phyloP scores from a whole-genome alignment of 2,113 vertebrate genomes.

The Rhinogobius similis region DNA sequence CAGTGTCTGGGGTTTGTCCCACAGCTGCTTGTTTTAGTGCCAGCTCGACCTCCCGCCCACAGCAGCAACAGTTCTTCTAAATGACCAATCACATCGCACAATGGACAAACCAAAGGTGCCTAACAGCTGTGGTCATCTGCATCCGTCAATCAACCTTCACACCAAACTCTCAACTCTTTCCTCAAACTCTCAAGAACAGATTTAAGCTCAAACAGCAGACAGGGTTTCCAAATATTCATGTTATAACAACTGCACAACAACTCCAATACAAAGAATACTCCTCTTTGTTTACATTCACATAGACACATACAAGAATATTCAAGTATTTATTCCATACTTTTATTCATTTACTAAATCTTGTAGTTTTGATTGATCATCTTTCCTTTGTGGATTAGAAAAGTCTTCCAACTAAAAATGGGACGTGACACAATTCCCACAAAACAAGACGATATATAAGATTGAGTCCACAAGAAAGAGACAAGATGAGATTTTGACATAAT shows the following conservation, averaged over 20 bases:
- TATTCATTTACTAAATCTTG: not conserved
- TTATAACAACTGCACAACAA: conserved; percentile 13
- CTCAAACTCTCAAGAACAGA: conserved; percentile 8
- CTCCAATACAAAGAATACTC: no score
- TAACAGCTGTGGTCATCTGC: conserved; percentile 71
- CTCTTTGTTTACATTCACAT: no score
- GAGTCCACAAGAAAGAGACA: no score
- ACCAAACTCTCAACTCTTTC: conserved; percentile 4
- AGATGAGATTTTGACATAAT: no score
- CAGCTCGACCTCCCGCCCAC: conserved; percentile 62
- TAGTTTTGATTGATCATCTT: not conserved
- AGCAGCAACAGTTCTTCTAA: conserved; percentile 47
- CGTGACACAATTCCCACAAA: no score
- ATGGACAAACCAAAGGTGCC: conserved; percentile 25
- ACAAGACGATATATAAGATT: no score
- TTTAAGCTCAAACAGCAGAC: conserved; percentile 1
- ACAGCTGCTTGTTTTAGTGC: conserved; percentile 76
- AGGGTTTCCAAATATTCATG: not conserved
- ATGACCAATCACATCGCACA: conserved; percentile 69
- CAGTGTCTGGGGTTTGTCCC: conserved; percentile 50
- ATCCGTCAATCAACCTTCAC: conserved; percentile 57
- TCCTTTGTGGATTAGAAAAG: not conserved
- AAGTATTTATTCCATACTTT: no score
- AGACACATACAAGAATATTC: no score
- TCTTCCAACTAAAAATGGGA: no score